Evolutionary conservation across 2,888 invertebrate species (phyloP), one percentile per base, ranked within the genome.

Genomic region (Hybos culiciformis): DNA sequence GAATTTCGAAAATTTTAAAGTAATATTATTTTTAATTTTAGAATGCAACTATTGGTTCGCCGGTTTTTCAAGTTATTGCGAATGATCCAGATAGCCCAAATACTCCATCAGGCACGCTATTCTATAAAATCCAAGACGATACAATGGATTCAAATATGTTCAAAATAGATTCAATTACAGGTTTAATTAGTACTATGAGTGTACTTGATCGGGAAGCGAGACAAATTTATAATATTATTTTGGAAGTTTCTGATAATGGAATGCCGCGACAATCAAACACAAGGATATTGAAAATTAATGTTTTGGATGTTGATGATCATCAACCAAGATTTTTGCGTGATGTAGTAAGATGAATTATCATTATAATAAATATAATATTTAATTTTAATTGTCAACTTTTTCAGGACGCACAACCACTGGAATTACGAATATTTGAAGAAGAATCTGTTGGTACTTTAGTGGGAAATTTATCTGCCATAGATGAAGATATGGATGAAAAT

Each of bases 271-370:
- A 85, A 53, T 80, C 80, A 48, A 75, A 77, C 1, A 80, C 83
- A 0, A 69, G 82, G 40, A 75, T 83, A 1, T 69, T 85, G 1
- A 75, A 74, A 38, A 77, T 87, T 0, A 67, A 70, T 39, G 70
- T 85, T 0, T 69, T 75, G 3, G 86, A 87, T 53, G 75, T 83
- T 11, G 86, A 87, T 55, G 86, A 87, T 56, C 83, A 86, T 55
- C 75, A 77, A 48, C 85, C 86, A 0, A 71, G 75, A 45, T 85
- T 87, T 52, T 70, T 68, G 8, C 67, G 84, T 46, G 76, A 72
- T 47, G 63, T 77, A 53, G 83, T 83, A 60, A 71, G 71, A 58
- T 50, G 15, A 36, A 14, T 18, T 34, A 18, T 38, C 20, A 39
- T 17, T 42, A 26, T 12, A 9, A 11, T 11, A 3, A 1, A 6